Evolutionary conservation across 2,888 invertebrate species (phyloP), one percentile per base, ranked within the genome.

Genomic region (Perithous albicinctus): DNA sequence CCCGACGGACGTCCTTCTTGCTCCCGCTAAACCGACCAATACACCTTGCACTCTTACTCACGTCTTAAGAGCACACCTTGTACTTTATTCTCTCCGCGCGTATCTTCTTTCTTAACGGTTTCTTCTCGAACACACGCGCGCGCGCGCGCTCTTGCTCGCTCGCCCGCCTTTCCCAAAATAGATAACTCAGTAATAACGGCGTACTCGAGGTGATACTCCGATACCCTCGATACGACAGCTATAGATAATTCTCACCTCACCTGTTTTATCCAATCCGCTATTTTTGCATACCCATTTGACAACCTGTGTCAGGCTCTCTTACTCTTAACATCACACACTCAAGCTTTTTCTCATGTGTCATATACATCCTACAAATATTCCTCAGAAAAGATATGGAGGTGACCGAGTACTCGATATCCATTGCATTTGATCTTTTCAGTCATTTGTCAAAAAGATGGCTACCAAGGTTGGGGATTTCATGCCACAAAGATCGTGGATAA

Each of bases 381-480:
- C 29, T 4, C 29, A 4, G 5, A 4, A 29, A 29, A 29, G 29
- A 29, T 2, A 29, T 29, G 3, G 5, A 29, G 29, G 29, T 4
- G 29, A 4, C 29, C 5, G 29, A 29, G 29, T 29, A 29, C 2
- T 2, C 29, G 5, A 5, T 5, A 29, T 29, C 5, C 5, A 29
- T 26, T n/a, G 32, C 23, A 5, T 41, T 56, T 56, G 70, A 67
- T 75, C n/a, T n/a, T 66, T 84, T 56, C 93, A 96, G 96, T 96
- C 96, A 23, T 95, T 96, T 91, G 95, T 96, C 80, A 94, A 94
- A 89, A 96, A 95, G 93, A 94, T 96, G 72, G 95, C 95, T 85
- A 94, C 95, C 77, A 94, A 94, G 87, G 94, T 96, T 73, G 94
- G 95, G 2, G 95, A 94, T 76, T 92, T 96, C 38, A 93, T 96